Evolutionary conservation across 2,113 vertebrate species (phyloP).

Genomic region (Illadopsis cleaveri): DNA sequence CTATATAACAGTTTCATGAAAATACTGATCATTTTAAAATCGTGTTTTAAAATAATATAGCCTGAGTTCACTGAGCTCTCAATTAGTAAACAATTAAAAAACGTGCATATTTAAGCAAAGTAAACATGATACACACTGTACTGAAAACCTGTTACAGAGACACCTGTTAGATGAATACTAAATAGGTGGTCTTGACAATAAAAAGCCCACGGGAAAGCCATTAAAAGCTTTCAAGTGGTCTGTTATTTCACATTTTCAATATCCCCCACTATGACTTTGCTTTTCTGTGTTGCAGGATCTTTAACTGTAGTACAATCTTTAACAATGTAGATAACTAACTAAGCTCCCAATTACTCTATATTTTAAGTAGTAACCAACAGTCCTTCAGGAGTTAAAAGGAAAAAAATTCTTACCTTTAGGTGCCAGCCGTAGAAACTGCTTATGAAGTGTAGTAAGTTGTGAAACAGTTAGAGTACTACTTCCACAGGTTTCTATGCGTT

Average conservation of each 20-base stretch:
- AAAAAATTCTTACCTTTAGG: constrained; percentile 80
- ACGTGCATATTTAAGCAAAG: not conserved
- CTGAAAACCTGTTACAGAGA: not conserved
- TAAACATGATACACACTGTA: not conserved
- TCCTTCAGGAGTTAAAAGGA: not conserved
- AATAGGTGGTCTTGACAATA: not conserved
- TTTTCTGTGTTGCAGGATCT: not conserved
- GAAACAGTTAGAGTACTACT: constrained; percentile 72
- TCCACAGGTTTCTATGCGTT: constrained; percentile 68
- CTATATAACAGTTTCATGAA: not conserved
- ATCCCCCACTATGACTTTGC: not conserved
- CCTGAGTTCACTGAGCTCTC: not conserved
- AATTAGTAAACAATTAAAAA: not conserved
- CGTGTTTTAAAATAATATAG: not conserved
- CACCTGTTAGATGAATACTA: not conserved
- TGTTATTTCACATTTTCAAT: not conserved
- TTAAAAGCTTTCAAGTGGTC: not conserved
- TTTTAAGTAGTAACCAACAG: not conserved
- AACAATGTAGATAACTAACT: not conserved
- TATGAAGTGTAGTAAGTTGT: constrained; percentile 79
- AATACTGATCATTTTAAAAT: not conserved
- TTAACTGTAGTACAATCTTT: not conserved
- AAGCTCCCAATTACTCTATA: not conserved
- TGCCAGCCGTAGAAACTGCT: constrained; percentile 77
- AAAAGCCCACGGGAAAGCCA: not conserved